These are phyloP conservation scores for Emydoidea blandingii DNA, from an alignment of 2,797 vertebrate species.

Conservation along the genomic window DNA sequence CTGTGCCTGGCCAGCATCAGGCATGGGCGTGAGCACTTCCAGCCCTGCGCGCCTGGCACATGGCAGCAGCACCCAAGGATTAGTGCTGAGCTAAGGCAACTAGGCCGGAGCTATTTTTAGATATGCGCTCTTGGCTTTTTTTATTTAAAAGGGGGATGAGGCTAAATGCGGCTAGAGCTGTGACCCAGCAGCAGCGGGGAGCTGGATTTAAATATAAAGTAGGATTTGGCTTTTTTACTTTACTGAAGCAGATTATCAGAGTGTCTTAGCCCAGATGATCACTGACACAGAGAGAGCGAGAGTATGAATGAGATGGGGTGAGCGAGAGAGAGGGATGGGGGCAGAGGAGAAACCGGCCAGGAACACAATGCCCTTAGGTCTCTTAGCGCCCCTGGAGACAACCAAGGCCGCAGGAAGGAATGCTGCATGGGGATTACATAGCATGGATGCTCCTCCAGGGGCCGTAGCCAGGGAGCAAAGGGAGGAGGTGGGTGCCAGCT, in stretches of 20 bases:
- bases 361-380: background rate
- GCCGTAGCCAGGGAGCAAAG: background rate
- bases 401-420: background rate
- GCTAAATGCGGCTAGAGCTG: constrained; percentile 21
- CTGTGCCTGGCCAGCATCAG: background rate
- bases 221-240: constrained; percentile 29
- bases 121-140: background rate
- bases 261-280: background rate
- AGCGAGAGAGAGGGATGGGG: rapidly evolving
- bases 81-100: constrained; percentile 4
- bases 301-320: background rate
- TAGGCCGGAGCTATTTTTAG: constrained; percentile 11
- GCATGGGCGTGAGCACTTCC: background rate
- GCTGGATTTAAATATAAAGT: constrained; percentile 45
- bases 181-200: background rate
- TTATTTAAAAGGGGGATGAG: background rate
- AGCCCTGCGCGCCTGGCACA: rapidly evolving
- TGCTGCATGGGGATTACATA: background rate
- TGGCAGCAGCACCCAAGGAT: background rate
- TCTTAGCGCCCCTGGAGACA: background rate
- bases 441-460: background rate
- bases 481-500: too few species aligned
- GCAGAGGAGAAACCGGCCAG: too few species aligned
- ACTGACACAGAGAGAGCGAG: background rate
- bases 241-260: background rate